These are phyloP conservation scores for Bufo bufo DNA, from an alignment of 2,113 vertebrate genomes.

Conservation along the genomic window DNA sequence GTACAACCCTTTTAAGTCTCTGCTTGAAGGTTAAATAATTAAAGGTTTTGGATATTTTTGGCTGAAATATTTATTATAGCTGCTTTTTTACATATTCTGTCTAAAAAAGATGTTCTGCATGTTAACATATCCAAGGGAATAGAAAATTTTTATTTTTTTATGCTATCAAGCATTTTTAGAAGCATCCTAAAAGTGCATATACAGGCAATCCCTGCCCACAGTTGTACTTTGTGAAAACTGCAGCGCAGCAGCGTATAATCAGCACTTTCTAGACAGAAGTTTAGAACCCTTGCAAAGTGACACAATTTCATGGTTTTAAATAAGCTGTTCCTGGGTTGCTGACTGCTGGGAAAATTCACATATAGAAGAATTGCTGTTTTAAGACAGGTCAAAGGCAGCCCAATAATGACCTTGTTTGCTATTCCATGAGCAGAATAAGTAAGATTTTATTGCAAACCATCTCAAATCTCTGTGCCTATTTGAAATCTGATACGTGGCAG, in stretches of 20 bases:
- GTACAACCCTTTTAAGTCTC: neutral
- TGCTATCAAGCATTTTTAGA: slow-evolving; percentile 4
- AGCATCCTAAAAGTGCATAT: slow-evolving; percentile 24
- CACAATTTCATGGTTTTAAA: slow-evolving; percentile 34
- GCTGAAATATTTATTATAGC: slow-evolving; percentile 3
- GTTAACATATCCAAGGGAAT: slow-evolving; percentile 22
- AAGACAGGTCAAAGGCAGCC: neutral
- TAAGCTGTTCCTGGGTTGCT: slow-evolving; percentile 23
- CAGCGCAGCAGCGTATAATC: slow-evolving; percentile 4
- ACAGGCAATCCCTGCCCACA: neutral
- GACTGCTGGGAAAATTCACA: neutral
- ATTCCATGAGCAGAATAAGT: neutral
- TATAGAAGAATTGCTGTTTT: neutral
- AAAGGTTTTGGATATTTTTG: neutral
- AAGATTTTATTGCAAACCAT: neutral
- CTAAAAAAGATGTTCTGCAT: neutral
- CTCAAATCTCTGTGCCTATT: neutral
- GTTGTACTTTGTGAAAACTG: slow-evolving; percentile 18
- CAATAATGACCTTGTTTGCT: neutral
- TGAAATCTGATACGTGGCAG: neutral
- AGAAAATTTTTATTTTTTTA: slow-evolving; percentile 12
- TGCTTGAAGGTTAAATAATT: neutral
- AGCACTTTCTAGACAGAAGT: slow-evolving; percentile 29
- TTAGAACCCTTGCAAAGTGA: slow-evolving; percentile 14
- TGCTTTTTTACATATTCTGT: neutral